Conservation (phyloP, 2,888 invertebrate genomes). For the Eutolmus rufibarbis region DNA sequence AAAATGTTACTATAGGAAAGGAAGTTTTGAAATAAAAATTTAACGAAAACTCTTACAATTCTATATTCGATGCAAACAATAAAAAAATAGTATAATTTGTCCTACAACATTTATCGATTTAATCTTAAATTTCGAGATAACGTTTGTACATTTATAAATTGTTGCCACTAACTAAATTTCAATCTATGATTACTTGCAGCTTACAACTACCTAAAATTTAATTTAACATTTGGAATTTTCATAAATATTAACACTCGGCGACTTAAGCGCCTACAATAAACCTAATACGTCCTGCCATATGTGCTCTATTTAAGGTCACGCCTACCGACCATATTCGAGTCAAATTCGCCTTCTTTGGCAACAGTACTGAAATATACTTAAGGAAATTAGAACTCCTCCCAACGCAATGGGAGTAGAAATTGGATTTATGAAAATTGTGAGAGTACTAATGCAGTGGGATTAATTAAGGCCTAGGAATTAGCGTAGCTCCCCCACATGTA, state of each 20-base stretch:
- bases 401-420: neutral
- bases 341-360: neutral
- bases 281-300: neutral
- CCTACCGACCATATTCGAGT: neutral
- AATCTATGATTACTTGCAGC: neutral
- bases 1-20: neutral
- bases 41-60: neutral
- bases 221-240: neutral
- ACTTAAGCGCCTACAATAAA: neutral
- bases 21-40: neutral
- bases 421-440: neutral
- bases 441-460: neutral
- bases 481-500: slow-evolving; percentile 35
- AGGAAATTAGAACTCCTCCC: neutral
- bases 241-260: neutral
- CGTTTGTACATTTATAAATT: neutral
- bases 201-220: neutral
- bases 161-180: neutral
- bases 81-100: neutral
- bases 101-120: neutral
- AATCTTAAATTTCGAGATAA: neutral
- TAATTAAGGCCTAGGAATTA: neutral
- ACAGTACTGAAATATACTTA: neutral
- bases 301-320: neutral
- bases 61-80: neutral